These are phyloP conservation scores for Pogonus chalceus DNA, from an alignment of 1,140 invertebrate genomes.

Conservation along the genomic window DNA sequence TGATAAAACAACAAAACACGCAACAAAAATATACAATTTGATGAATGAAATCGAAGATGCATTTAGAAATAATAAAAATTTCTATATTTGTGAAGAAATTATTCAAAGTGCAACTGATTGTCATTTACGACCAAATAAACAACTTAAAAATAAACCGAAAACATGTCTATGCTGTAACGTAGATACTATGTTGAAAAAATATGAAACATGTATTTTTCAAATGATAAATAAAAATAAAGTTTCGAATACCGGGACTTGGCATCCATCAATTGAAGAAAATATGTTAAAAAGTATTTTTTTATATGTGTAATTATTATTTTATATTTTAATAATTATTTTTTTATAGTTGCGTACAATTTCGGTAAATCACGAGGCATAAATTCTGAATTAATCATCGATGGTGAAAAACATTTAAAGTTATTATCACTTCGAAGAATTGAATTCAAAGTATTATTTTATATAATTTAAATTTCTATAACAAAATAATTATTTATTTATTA, in stretches of 20 bases:
- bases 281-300: slow-evolving; percentile 37
- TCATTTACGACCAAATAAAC: slow-evolving; percentile 46
- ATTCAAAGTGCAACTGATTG: slow-evolving; percentile 51
- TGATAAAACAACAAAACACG: slow-evolving; percentile 16
- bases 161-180: slow-evolving; percentile 41
- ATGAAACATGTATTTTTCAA: slow-evolving; percentile 43
- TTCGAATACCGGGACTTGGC: slow-evolving; percentile 36
- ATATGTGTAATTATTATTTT: slow-evolving; percentile 1
- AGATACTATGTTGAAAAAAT: slow-evolving; percentile 41
- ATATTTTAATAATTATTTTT: too few relatives aligned
- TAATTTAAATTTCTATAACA: neutral
- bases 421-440: slow-evolving; percentile 55
- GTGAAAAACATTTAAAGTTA: slow-evolving; percentile 43
- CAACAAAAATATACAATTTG: slow-evolving; percentile 4
- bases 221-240: slow-evolving; percentile 20
- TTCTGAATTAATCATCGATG: slow-evolving; percentile 39
- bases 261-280: slow-evolving; percentile 43
- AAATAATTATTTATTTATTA: slow-evolving; percentile 1
- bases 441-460: slow-evolving; percentile 44
- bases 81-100: slow-evolving; percentile 30
- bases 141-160: slow-evolving; percentile 16
- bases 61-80: slow-evolving; percentile 13
- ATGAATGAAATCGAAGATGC: slow-evolving; percentile 16
- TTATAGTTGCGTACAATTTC: slow-evolving; percentile 21
- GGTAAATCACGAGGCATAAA: slow-evolving; percentile 23